Evolutionary conservation across 2,113 vertebrate species (phyloP), one percentile per base, ranked within the genome.

Genomic region (Chloropsis cyanopogon): DNA sequence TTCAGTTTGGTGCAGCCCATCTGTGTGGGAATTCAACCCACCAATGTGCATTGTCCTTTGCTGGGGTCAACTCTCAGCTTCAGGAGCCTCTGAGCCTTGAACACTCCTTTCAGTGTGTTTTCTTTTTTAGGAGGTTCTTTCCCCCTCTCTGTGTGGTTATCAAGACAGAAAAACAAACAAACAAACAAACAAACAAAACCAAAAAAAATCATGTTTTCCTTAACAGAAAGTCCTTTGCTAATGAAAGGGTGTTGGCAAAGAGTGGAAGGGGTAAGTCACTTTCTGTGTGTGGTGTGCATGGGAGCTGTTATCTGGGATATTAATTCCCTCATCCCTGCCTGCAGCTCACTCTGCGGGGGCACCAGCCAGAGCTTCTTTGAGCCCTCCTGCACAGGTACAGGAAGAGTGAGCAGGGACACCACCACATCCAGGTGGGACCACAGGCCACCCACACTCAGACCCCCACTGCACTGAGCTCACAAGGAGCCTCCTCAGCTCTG

Each of bases 21-120:
- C 4, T 0, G 0, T 2, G 31, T 9, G 41, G 59, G 22, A 49
- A 29, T 22, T n/a, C 39, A 39, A 2, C 11, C 11, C 25, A n/a
- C 11, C 28, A 20, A 14, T 72, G 17, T 3, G 2, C 14, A 8
- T 19, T 33, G 28, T 24, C 50, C 39, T 66, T 47, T 60, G 39
- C 57, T n/a, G 23, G 7, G 16, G 42, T 6, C 16, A 64, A 6
- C 41, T 19, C 29, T 17, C 5, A 16, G 31, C 33, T 75, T 46
- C 60, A 42, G 52, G 31, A 66, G 15, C 18, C 50, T n/a, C 69
- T 2, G 2, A 68, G 52, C 11, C 18, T 52, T 35, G 28, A 57
- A n/a, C 8, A 6, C 2, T 11, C 22, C 13, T n/a, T 12, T 41
- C 1, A 0, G 11, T 11, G 2, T 4, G 10, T 44, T 77, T 44